Evolutionary conservation across 2,113 vertebrate species (phyloP).

Genomic region (Blennius ocellaris): DNA sequence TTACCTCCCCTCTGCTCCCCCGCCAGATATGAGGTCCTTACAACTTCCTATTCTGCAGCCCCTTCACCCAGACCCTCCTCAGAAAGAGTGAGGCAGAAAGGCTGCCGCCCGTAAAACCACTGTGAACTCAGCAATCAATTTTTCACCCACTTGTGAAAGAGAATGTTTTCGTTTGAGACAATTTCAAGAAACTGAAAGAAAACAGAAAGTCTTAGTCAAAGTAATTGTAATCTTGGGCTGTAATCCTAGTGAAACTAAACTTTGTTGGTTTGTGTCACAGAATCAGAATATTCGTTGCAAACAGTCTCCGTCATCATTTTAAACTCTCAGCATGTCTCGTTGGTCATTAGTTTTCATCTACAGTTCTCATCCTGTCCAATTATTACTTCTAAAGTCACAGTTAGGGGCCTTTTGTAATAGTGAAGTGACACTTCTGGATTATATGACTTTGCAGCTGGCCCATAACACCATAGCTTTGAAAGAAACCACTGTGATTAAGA

Average conservation of each 20-base stretch:
- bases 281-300: conserved; percentile 18
- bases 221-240: too few relatives aligned
- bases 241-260: too few relatives aligned
- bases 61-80: conserved; percentile 24
- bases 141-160: conserved; percentile 31
- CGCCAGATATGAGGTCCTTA: conserved; percentile 65
- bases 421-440: conserved; percentile 52
- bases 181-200: conserved; percentile 2
- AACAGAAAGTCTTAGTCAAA: not conserved
- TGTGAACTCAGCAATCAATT: conserved; percentile 55
- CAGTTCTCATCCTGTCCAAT: conserved; percentile 20
- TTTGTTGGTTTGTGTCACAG: not conserved
- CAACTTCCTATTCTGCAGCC: conserved; percentile 42
- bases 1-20: conserved; percentile 61
- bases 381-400: conserved; percentile 30
- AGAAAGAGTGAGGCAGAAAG: conserved; percentile 49
- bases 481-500: conserved; percentile 65
- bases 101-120: conserved; percentile 20
- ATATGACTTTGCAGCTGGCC: conserved; percentile 56
- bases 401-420: conserved; percentile 53
- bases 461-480: conserved; percentile 24
- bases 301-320: conserved; percentile 48
- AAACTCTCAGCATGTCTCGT: conserved; percentile 28
- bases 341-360: conserved; percentile 19
- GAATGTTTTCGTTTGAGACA: conserved; percentile 15